Conservation (phyloP, 1,140 invertebrate species). For the Drosophila bocki region DNA sequence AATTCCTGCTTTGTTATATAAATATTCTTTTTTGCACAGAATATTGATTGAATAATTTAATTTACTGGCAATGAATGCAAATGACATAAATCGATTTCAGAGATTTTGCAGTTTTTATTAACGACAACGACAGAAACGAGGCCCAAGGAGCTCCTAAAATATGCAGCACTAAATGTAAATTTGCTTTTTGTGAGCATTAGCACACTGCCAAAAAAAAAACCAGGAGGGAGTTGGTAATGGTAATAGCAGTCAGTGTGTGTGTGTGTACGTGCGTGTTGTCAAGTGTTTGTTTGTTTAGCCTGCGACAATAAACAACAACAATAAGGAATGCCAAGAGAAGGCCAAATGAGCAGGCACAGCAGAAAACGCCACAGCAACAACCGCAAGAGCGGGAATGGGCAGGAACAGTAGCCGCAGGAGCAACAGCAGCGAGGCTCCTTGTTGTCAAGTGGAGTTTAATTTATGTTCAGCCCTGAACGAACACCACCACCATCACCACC, state of each 20-base stretch:
- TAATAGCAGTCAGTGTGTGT: constrained; percentile 1
- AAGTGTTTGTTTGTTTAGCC: constrained; percentile 65
- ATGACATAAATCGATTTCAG: constrained; percentile 34
- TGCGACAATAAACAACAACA: constrained; percentile 60
- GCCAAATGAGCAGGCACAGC: constrained; percentile 35
- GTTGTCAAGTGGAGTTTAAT: constrained; percentile 65
- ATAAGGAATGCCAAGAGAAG: constrained; percentile 11
- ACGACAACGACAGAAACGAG: constrained; percentile 1
- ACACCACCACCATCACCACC: constrained; percentile 7
- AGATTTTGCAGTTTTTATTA: constrained; percentile 36
- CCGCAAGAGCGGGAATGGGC: constrained; percentile 19
- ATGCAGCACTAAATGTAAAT: constrained; percentile 76
- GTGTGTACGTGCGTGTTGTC: constrained; percentile 47
- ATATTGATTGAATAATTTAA: constrained; percentile 19
- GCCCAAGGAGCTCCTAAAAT: constrained; percentile 32
- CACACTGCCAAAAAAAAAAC: constrained; percentile 13
- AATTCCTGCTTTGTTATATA: neutral
- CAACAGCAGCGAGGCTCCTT: constrained; percentile 33
- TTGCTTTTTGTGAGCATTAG: constrained; percentile 52
- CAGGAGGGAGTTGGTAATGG: constrained; percentile 1
- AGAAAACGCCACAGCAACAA: constrained; percentile 13
- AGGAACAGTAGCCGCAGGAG: constrained; percentile 8
- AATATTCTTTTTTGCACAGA: neutral
- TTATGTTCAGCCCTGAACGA: constrained; percentile 52
- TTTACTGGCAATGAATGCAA: constrained; percentile 18